A percentile compares a stretch with the other conserved stretches of the same genome.
Conservation (phyloP, 2,888 invertebrate species). For the Melanophora roralis region DNA sequence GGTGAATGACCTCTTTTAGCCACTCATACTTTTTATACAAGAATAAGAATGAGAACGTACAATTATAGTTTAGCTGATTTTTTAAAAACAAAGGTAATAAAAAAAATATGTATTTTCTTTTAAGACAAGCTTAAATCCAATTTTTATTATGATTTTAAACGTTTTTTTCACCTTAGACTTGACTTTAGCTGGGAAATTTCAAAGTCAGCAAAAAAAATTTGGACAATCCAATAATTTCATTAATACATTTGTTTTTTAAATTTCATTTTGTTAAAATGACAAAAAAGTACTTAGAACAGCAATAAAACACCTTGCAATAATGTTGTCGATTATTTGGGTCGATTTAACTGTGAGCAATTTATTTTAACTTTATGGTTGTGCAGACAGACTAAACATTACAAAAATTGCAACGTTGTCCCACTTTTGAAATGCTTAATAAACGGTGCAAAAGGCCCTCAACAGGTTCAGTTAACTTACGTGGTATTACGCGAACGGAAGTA, state of each 20-base stretch:
- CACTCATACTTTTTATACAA: conserved; percentile 4
- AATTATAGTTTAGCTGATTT: neutral
- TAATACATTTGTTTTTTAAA: conserved; percentile 64
- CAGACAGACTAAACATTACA: neutral
- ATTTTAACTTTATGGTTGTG: conserved; percentile 22
- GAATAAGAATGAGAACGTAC: conserved; percentile 1
- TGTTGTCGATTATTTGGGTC: conserved; percentile 44
- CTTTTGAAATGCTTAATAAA: conserved; percentile 71
- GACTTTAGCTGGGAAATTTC: conserved; percentile 1
- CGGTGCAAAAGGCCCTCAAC: conserved; percentile 58
- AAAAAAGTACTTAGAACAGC: conserved; percentile 59
- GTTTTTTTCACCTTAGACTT: conserved; percentile 36
- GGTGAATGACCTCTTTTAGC: conserved; percentile 17
- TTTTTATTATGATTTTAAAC: neutral
- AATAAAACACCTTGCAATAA: conserved; percentile 41
- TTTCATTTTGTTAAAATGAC: neutral
- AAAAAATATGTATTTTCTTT: neutral
- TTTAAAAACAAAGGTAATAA: neutral
- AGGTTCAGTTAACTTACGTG: conserved; percentile 70
- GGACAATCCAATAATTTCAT: conserved; percentile 66
- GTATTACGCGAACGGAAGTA: conserved; percentile 62
- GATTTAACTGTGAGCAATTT: conserved; percentile 22
- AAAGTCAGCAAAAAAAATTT: conserved; percentile 36
- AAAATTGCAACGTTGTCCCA: conserved; percentile 65
- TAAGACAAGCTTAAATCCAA: neutral